Evolutionary conservation across 92 coral and sea anemone species (phyloP).

Genomic region (Umimayanthus chanpuru): DNA sequence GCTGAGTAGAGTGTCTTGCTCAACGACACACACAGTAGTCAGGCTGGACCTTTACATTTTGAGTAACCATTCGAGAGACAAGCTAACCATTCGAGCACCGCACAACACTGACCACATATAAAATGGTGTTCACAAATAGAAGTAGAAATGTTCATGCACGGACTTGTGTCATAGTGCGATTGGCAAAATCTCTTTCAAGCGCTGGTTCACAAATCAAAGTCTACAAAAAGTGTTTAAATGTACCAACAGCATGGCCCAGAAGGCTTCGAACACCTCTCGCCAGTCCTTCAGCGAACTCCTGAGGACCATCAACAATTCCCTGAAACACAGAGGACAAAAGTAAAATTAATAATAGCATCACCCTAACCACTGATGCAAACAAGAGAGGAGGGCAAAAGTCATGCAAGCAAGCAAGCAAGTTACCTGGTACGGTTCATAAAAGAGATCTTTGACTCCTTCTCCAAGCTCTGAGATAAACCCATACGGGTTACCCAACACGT

Average conservation of each 20-base stretch:
- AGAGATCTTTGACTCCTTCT: conserved; percentile 91
- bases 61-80: no score
- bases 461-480: conserved; percentile 84
- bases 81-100: no score
- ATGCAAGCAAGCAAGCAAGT: neutral
- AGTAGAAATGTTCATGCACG: no score
- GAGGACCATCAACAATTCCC: conserved; percentile 96
- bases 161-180: no score
- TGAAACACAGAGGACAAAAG: neutral
- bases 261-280: conserved; percentile 96
- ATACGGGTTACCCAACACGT: conserved; percentile 97
- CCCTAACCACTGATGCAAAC: no score
- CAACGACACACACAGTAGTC: no score
- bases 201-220: neutral
- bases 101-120: neutral
- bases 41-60: no score
- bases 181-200: neutral
- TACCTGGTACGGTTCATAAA: conserved; percentile 97
- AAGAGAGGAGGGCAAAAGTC: no score
- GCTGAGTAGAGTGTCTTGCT: no score
- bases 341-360: no score
- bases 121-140: neutral
- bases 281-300: conserved; percentile 93
- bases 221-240: neutral
- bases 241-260: conserved; percentile 96